phyloP scores from a whole-genome alignment of 2,797 vertebrate species.

The Galagoides demidoff region DNA sequence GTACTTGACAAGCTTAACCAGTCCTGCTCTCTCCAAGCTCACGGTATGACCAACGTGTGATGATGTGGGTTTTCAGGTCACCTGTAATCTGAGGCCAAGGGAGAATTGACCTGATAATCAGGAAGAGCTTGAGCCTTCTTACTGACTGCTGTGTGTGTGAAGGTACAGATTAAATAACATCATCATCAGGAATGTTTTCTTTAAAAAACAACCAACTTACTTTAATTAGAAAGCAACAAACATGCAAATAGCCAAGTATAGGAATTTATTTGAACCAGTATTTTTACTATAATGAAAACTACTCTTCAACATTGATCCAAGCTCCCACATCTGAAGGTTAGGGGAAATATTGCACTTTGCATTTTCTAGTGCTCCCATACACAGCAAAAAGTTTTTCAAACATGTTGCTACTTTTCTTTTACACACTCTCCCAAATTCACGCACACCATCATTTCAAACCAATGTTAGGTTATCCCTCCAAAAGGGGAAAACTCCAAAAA shows the following conservation, averaged over 20 bases:
- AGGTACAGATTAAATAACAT: conserved; percentile 55
- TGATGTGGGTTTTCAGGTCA: conserved; percentile 47
- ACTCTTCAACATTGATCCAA: conserved; percentile 93
- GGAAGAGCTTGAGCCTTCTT: conserved; percentile 27
- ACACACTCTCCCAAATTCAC: conserved; percentile 87
- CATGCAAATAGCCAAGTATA: conserved; percentile 94
- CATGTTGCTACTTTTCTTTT: conserved; percentile 87
- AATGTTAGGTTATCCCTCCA: conserved; percentile 88
- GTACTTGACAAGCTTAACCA: conserved; percentile 87
- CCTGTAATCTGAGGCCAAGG: conserved; percentile 46
- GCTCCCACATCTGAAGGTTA: conserved; percentile 90
- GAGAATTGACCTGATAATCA: conserved; percentile 55
- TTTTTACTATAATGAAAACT: conserved; percentile 92
- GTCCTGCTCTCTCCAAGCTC: conserved; percentile 70
- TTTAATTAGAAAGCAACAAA: conserved; percentile 92
- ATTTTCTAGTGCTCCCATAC: conserved; percentile 90
- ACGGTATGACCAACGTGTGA: conserved; percentile 55
- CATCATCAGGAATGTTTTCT: conserved; percentile 28
- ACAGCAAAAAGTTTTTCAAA: conserved; percentile 87
- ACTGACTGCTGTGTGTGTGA: conserved; percentile 8
- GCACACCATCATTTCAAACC: conserved; percentile 90
- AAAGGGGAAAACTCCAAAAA: conserved; percentile 86
- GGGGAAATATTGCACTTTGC: conserved; percentile 97
- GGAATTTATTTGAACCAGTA: conserved; percentile 91
- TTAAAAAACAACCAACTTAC: conserved; percentile 82